phyloP scores from a whole-genome alignment of 92 coral and sea anemone genomes.

The Pocillopora grandis region DNA sequence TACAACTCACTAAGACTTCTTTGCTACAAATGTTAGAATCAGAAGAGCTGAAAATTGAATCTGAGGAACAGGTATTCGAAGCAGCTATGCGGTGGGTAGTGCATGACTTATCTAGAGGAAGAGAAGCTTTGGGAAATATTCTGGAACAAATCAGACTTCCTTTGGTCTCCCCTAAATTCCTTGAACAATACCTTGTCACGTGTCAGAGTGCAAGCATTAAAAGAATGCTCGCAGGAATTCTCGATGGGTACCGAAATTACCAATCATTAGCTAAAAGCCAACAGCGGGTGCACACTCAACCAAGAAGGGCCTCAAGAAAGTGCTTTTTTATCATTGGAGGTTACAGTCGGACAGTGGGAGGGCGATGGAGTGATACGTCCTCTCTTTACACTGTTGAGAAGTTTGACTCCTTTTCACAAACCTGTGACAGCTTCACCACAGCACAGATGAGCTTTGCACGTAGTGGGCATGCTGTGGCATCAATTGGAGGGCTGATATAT shows the following conservation, averaged over 20 bases:
- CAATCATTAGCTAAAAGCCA: conserved; percentile 65
- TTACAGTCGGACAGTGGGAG: conserved; percentile 77
- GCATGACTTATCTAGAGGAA: conserved; percentile 60
- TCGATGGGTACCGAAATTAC: conserved; percentile 69
- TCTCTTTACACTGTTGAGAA: conserved; percentile 79
- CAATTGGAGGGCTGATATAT: conserved; percentile 80
- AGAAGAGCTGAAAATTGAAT: conserved; percentile 84
- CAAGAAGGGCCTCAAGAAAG: conserved; percentile 82
- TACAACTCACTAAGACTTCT: conserved; percentile 54
- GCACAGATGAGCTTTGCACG: conserved; percentile 79
- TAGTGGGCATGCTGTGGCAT: conserved; percentile 80
- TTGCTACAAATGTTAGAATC: conserved; percentile 72
- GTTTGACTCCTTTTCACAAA: conserved; percentile 73
- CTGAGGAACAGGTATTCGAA: conserved; percentile 82
- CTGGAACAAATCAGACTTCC: conserved; percentile 88
- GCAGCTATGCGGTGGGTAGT: conserved; percentile 87
- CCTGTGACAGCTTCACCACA: conserved; percentile 61
- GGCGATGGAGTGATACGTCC: conserved; percentile 80
- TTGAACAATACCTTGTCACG: conserved; percentile 53
- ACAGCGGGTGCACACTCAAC: conserved; percentile 49
- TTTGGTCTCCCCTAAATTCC: conserved; percentile 71
- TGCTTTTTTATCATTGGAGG: conserved; percentile 91
- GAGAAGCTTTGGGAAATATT: conserved; percentile 71
- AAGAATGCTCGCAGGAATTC: conserved; percentile 67
- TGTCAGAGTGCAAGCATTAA: conserved; percentile 80